Evolutionary conservation across 53 echinoderm and acorn worm species (phyloP), one percentile per base, ranked within the genome.

Genomic region (Crossaster papposus): DNA sequence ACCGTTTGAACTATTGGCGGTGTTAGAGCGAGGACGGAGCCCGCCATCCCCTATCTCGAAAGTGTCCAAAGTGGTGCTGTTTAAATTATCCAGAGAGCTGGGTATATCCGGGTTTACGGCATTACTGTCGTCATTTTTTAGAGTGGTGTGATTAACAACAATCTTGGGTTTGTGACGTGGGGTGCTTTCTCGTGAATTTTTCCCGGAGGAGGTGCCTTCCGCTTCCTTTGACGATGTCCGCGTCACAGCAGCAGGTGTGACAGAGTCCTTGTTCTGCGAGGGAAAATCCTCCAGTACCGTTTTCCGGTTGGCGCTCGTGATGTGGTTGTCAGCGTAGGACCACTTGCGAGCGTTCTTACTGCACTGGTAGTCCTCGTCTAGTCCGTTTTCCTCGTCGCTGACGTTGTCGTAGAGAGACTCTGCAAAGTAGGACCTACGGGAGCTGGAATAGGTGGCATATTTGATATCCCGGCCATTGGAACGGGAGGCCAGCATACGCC

Each of bases 361-460:
- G 71, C 72, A 73, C 71, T 30, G 54, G 33, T 72, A 84, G 17
- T 84, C 84, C 64, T 92, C 92, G 22, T 85, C 79, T 2, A 72
- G 79, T 9, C 5, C 44, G 6, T 88, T 84, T 14, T 68, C 52
- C 20, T 89, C 89, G 36, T 91, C 92, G 71, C 94, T 92, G 55
- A 96, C 87, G 31, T 96, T 96, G 55, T 96, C 96, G 76, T 96
- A 96, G 77, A 88, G 94, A 6, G 96, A 94, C 17, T 91, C 86
- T 28, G 65, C 72, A 53, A 38, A 93, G 72, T 51, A 80, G 17
- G 58, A 77, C 72, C 93, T 86, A 28, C 92, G 79, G 35, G 92
- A 93, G 26, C 92, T 93, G 51, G 96, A 96, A 83, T 96, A 96
- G 10, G 96, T 96, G 64, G 96, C 96, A 79, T 96, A 96, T 85